These are phyloP conservation scores for Ditylenchus weischeri DNA, from an alignment of 2,888 invertebrate genomes.

Conservation along the genomic window DNA sequence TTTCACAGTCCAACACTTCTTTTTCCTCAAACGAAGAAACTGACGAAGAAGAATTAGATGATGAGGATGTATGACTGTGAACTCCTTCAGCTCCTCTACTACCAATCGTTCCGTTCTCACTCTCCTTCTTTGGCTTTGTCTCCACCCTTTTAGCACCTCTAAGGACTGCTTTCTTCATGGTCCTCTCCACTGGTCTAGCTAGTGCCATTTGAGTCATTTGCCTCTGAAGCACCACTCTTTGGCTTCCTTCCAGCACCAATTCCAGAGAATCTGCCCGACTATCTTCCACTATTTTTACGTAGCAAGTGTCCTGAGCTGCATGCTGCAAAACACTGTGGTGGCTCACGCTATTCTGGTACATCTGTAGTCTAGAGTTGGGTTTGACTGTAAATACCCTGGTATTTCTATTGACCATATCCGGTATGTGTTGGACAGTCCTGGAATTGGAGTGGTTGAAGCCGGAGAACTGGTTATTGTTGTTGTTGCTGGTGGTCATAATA, in stretches of 20 bases:
- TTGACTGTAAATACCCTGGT: too few relatives aligned
- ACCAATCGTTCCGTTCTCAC: neutral
- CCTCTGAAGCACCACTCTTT: neutral
- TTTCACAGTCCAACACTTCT: neutral
- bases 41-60: too few relatives aligned
- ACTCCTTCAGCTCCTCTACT: neutral
- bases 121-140: neutral
- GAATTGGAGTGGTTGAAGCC: too few relatives aligned
- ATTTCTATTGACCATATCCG: too few relatives aligned
- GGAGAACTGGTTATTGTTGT: too few relatives aligned
- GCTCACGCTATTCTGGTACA: too few relatives aligned
- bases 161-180: neutral
- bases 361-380: too few relatives aligned
- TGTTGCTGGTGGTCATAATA: too few relatives aligned
- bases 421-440: too few relatives aligned
- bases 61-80: too few relatives aligned
- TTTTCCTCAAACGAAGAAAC: neutral
- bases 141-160: neutral
- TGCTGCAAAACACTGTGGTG: too few relatives aligned
- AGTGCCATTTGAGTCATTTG: neutral
- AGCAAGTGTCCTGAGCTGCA: neutral
- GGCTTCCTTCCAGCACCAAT: neutral
- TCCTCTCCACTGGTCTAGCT: neutral
- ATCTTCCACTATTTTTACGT: slow-evolving; percentile 4
- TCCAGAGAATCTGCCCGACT: neutral